These are phyloP conservation scores for Nanorana parkeri DNA, from an alignment of 2,113 vertebrate species.

Conservation along the genomic window DNA sequence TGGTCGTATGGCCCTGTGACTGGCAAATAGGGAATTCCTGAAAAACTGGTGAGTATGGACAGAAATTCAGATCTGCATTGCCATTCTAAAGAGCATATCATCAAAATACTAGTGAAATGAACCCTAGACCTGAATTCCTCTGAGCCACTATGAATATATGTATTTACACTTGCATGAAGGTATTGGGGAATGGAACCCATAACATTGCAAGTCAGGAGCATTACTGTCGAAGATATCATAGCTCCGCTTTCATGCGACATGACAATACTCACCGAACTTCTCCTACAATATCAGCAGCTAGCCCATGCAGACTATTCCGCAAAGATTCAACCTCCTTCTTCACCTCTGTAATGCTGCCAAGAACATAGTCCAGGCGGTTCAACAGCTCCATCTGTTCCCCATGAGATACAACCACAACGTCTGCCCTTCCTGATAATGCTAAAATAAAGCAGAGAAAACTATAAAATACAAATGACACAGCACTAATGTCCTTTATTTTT, in stretches of 20 bases:
- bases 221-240: too few species aligned
- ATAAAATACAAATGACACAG: not conserved
- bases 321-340: slow-evolving; percentile 86
- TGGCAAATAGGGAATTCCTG: too few species aligned
- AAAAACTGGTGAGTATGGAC: too few species aligned
- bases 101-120: too few species aligned
- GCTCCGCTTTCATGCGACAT: not conserved
- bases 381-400: slow-evolving; percentile 80
- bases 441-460: slow-evolving; percentile 33
- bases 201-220: too few species aligned
- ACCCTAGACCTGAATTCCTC: too few species aligned
- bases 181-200: too few species aligned
- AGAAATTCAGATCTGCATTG: too few species aligned
- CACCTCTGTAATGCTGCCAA: slow-evolving; percentile 77
- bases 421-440: slow-evolving; percentile 61
- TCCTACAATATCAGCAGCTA: slow-evolving; percentile 82
- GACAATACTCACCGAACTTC: slow-evolving; percentile 83
- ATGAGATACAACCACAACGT: slow-evolving; percentile 60
- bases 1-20: too few species aligned
- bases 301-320: slow-evolving; percentile 77
- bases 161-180: too few species aligned
- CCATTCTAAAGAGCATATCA: too few species aligned
- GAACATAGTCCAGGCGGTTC: slow-evolving; percentile 85
- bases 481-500: not conserved
- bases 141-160: too few species aligned